These are phyloP conservation scores for Aulostomus chinensis DNA, from an alignment of 2,797 vertebrate genomes.

Conservation along the genomic window DNA sequence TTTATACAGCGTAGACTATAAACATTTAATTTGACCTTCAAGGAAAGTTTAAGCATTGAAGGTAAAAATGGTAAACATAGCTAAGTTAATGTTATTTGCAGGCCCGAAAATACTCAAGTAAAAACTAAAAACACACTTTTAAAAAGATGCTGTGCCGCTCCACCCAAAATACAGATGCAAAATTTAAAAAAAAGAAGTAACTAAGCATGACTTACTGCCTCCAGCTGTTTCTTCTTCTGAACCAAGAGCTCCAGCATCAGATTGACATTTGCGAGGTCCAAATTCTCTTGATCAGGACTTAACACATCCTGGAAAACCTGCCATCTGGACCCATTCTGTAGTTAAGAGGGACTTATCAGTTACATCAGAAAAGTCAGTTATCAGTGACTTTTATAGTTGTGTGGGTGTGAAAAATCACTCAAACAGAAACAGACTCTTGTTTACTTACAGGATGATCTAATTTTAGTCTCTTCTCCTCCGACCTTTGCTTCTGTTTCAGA, in stretches of 20 bases:
- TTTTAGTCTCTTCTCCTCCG: slow-evolving; percentile 96
- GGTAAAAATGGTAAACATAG: too few relatives aligned
- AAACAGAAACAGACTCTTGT: neutral
- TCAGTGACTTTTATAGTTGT: neutral
- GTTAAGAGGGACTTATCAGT: slow-evolving; percentile 18
- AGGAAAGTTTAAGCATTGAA: too few relatives aligned
- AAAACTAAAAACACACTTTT: too few relatives aligned
- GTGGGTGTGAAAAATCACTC: neutral
- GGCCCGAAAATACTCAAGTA: too few relatives aligned
- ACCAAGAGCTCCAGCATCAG: slow-evolving; percentile 95
- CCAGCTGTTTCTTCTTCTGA: slow-evolving; percentile 98
- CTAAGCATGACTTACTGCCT: slow-evolving; percentile 84
- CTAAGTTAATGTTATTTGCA: too few relatives aligned
- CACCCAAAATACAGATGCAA: too few relatives aligned
- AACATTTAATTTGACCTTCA: too few relatives aligned
- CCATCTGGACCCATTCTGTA: slow-evolving; percentile 95
- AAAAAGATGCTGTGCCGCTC: too few relatives aligned
- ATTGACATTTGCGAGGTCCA: slow-evolving; percentile 97
- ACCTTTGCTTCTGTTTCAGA: slow-evolving; percentile 99
- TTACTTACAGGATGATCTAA: slow-evolving; percentile 96
- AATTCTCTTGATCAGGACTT: slow-evolving; percentile 94
- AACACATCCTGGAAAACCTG: slow-evolving; percentile 95
- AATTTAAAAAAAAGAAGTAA: too few relatives aligned
- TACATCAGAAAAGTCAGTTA: too few relatives aligned
- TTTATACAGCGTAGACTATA: too few relatives aligned